A percentile compares a stretch with the other conserved stretches of the same genome.
Conservation (phyloP, 2,113 vertebrate species). For the Hypanus sabinus region DNA sequence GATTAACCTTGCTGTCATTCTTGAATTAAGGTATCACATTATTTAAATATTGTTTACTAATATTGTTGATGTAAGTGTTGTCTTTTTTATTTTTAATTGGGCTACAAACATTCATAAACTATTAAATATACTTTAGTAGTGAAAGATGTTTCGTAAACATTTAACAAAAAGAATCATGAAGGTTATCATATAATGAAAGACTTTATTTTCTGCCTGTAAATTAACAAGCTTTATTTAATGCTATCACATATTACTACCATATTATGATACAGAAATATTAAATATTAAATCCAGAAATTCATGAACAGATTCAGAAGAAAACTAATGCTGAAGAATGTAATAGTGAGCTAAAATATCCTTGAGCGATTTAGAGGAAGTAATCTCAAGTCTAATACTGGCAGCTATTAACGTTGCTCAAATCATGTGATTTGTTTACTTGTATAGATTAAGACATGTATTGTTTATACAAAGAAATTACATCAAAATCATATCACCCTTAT, state of each 20-base stretch:
- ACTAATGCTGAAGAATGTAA: not conserved
- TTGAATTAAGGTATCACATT: too few species aligned
- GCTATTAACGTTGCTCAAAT: not conserved
- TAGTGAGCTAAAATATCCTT: not conserved
- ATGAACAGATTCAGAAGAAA: not conserved
- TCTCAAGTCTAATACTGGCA: not conserved
- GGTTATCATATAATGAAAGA: not conserved
- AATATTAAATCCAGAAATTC: not conserved
- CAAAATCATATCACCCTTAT: not conserved
- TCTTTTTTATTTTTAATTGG: not conserved
- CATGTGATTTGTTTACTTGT: not conserved
- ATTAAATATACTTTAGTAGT: not conserved
- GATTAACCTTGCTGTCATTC: too few species aligned
- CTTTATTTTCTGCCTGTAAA: not conserved
- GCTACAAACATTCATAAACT: too few species aligned
- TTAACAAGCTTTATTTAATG: not conserved
- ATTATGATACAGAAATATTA: not conserved
- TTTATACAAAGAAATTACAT: not conserved
- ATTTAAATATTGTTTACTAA: not conserved
- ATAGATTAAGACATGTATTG: not conserved
- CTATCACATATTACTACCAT: not conserved
- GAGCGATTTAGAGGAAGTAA: not conserved
- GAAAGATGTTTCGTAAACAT: not conserved
- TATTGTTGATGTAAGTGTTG: not conserved
- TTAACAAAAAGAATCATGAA: not conserved